A percentile compares a stretch with the other conserved stretches of the same genome.
phyloP scores from a whole-genome alignment of 2,888 invertebrate species.

The Sepioteuthis lessoniana region DNA sequence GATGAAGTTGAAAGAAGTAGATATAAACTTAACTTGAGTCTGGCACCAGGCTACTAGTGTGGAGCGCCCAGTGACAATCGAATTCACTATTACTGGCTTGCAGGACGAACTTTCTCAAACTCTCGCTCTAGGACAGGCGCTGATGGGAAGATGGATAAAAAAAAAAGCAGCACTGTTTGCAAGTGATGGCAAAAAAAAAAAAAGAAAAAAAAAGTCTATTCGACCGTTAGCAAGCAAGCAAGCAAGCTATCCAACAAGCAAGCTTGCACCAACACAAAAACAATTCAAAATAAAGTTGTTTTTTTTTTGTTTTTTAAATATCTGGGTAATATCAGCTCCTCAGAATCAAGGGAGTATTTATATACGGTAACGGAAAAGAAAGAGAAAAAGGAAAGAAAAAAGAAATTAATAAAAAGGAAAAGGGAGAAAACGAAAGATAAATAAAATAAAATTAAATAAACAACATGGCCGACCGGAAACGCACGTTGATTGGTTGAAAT shows the following conservation, averaged over 20 bases:
- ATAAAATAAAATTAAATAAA: background rate
- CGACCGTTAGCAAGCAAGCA: too few relatives aligned
- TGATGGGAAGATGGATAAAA: background rate
- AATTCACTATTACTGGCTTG: background rate
- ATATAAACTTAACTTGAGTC: background rate
- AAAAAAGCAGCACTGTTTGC: background rate
- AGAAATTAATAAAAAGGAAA: conserved; percentile 6
- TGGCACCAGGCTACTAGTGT: background rate
- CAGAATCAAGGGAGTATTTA: background rate
- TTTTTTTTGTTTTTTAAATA: too few relatives aligned
- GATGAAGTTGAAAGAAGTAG: background rate
- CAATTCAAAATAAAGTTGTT: too few relatives aligned
- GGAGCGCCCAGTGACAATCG: background rate
- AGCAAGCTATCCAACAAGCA: too few relatives aligned
- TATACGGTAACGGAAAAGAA: background rate
- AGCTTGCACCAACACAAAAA: too few relatives aligned
- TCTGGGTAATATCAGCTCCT: too few relatives aligned
- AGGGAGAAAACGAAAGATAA: background rate
- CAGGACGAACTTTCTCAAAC: background rate
- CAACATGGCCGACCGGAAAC: background rate
- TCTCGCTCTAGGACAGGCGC: background rate
- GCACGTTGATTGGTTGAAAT: background rate
- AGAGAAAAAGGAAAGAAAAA: background rate
- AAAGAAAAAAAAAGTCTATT: too few relatives aligned
- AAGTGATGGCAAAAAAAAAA: background rate